phyloP scores from a whole-genome alignment of 2,888 invertebrate species.

The Cancer borealis region DNA sequence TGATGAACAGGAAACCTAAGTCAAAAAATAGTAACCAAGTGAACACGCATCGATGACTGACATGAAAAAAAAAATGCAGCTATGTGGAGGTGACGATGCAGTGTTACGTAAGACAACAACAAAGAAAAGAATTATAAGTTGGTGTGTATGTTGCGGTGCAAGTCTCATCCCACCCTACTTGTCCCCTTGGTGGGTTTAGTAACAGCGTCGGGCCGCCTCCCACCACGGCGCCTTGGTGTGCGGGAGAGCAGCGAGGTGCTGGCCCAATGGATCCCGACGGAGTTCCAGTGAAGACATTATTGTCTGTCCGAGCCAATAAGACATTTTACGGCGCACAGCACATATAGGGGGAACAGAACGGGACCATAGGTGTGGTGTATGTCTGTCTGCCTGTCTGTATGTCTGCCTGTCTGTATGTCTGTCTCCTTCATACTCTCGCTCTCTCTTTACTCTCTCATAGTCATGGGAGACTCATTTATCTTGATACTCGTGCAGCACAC shows the following conservation, averaged over 20 bases:
- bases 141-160: background rate
- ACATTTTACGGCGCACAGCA: background rate
- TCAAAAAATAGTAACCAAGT: background rate
- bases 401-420: background rate
- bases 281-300: background rate
- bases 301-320: slow-evolving; percentile 2
- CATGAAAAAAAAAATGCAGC: background rate
- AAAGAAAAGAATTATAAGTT: background rate
- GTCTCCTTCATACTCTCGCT: background rate
- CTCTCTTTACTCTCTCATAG: background rate
- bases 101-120: background rate
- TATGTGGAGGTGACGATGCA: background rate
- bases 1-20: background rate
- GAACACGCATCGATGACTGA: background rate
- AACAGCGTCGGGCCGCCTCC: background rate
- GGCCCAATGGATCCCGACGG: background rate
- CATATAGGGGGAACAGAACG: background rate
- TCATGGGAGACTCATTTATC: no score
- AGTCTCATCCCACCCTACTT: background rate
- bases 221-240: background rate
- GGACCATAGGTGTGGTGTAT: background rate
- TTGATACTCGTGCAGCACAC: no score
- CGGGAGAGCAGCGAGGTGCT: background rate
- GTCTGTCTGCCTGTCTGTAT: background rate
- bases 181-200: background rate